Evolutionary conservation across 92 coral and sea anemone genomes (phyloP).

Genomic region (Epizoanthus scotinus): DNA sequence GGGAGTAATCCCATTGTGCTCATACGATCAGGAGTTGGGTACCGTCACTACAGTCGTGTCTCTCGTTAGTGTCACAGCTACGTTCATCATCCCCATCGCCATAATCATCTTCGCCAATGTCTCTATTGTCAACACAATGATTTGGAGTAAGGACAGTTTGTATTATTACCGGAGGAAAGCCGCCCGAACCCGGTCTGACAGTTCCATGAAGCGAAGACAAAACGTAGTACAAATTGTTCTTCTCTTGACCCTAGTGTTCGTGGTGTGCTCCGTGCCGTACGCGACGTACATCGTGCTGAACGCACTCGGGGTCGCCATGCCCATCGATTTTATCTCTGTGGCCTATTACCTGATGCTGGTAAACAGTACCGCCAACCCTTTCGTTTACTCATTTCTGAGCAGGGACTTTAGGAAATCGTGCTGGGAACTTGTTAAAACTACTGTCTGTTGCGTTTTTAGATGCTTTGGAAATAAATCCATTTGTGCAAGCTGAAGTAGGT

Average conservation of each 20-base stretch:
- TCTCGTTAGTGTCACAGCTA: constrained; percentile 60
- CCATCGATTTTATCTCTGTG: constrained; percentile 48
- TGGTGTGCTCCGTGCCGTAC: constrained; percentile 77
- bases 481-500: neutral
- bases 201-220: constrained; percentile 31
- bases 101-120: constrained; percentile 64
- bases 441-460: neutral
- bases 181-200: constrained; percentile 31
- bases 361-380: constrained; percentile 82
- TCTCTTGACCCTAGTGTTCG: constrained; percentile 72
- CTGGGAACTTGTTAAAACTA: constrained; percentile 34
- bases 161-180: constrained; percentile 46
- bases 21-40: constrained; percentile 59
- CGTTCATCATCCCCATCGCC: constrained; percentile 69
- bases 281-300: constrained; percentile 54
- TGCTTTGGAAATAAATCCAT: neutral
- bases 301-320: constrained; percentile 50
- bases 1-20: constrained; percentile 60
- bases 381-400: constrained; percentile 86
- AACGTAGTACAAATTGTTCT: constrained; percentile 72
- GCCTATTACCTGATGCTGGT: constrained; percentile 86
- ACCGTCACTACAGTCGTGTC: constrained; percentile 56
- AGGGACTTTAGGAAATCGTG: constrained; percentile 77
- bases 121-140: constrained; percentile 60
- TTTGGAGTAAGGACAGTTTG: constrained; percentile 26